Evolutionary conservation across 2,113 vertebrate genomes (phyloP).

Genomic region (Cacatua alba): DNA sequence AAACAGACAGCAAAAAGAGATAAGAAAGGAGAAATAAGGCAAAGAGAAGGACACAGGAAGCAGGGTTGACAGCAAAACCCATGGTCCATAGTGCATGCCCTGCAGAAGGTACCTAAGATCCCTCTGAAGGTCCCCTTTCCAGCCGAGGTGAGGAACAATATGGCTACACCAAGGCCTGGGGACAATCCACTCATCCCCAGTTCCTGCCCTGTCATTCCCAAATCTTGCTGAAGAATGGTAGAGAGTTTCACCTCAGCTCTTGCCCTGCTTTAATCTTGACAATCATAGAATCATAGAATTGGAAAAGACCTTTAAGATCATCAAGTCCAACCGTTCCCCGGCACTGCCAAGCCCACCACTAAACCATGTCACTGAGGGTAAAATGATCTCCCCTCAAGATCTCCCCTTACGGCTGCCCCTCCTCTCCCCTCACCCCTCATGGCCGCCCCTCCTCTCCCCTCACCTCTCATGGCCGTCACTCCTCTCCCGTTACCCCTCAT

Average conservation of each 20-base stretch:
- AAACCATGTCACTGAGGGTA: neutral
- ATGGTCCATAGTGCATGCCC: fast-evolving
- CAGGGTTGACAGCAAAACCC: neutral
- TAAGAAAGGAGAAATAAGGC: neutral
- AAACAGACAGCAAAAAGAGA: neutral
- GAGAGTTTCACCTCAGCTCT: neutral
- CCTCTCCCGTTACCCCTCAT: neutral
- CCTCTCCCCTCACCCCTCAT: too few relatives aligned
- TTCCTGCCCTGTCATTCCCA: neutral
- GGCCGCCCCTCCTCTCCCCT: neutral
- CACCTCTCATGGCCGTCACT: too few relatives aligned
- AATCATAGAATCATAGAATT: neutral
- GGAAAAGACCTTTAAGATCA: neutral
- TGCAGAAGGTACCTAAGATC: neutral
- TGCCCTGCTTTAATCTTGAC: neutral
- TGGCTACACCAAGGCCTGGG: neutral
- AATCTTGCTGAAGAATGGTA: neutral
- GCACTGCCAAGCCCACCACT: neutral
- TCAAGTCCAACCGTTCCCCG: neutral
- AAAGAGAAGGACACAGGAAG: fast-evolving
- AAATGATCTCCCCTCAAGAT: neutral
- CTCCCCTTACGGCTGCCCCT: neutral
- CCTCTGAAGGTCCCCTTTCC: neutral
- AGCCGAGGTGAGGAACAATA: neutral
- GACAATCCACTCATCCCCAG: neutral